These are phyloP conservation scores for Dinoponera quadriceps DNA, from an alignment of 1,140 invertebrate species.

Conservation along the genomic window DNA sequence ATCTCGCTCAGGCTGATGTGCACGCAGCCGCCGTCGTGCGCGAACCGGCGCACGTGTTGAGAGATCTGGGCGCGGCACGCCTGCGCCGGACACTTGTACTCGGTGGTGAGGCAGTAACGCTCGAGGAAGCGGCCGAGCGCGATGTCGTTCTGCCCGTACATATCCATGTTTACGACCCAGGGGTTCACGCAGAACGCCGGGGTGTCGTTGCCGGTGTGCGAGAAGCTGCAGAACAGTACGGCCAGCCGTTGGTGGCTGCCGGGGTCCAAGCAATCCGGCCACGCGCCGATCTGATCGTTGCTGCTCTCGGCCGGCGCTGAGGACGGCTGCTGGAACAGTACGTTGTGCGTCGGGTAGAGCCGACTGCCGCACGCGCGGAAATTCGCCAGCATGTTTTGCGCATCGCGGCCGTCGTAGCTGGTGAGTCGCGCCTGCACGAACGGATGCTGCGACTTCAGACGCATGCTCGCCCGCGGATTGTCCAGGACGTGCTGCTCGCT, in stretches of 20 bases:
- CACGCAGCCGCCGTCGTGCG: slow-evolving; percentile 92
- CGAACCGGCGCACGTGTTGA: slow-evolving; percentile 94
- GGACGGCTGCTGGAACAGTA: slow-evolving; percentile 67
- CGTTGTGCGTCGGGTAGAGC: slow-evolving; percentile 84
- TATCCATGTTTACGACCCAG: slow-evolving; percentile 96
- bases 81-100: slow-evolving; percentile 93
- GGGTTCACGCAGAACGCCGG: slow-evolving; percentile 96
- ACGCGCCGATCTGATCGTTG: slow-evolving; percentile 60
- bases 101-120: slow-evolving; percentile 94
- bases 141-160: slow-evolving; percentile 97
- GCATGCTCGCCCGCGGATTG: slow-evolving; percentile 67
- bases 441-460: slow-evolving; percentile 87
- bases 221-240: slow-evolving; percentile 97
- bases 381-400: slow-evolving; percentile 92
- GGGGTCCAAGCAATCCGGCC: slow-evolving; percentile 93
- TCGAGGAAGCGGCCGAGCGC: slow-evolving; percentile 97
- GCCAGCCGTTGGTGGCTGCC: slow-evolving; percentile 95
- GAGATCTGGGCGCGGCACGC: slow-evolving; percentile 94
- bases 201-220: slow-evolving; percentile 91
- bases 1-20: slow-evolving; percentile 88
- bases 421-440: slow-evolving; percentile 91
- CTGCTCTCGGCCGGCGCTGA: slow-evolving; percentile 73
- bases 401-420: slow-evolving; percentile 86
- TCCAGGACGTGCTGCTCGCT: slow-evolving; percentile 58
- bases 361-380: slow-evolving; percentile 94